These are phyloP conservation scores for Chironomus riparius DNA, from an alignment of 2,888 invertebrate species.

Conservation along the genomic window DNA sequence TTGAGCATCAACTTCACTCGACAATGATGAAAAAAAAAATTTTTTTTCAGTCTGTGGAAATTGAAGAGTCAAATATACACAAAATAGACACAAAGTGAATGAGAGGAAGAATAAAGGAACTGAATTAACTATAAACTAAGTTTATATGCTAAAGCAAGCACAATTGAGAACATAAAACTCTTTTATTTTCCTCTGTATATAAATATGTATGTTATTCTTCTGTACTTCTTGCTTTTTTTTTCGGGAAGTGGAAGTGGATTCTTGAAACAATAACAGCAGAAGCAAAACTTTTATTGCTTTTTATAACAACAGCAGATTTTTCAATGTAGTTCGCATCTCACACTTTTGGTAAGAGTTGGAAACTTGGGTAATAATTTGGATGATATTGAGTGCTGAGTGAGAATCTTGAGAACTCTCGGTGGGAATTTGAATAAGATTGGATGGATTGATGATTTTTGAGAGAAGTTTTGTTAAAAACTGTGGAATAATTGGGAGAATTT, in stretches of 20 bases:
- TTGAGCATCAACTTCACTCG: too few species aligned
- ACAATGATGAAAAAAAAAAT: too few species aligned
- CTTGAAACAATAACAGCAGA: not conserved
- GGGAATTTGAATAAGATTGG: too few species aligned
- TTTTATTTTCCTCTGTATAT: not conserved
- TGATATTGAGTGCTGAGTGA: too few species aligned
- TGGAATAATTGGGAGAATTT: too few species aligned
- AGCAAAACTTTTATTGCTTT: constrained; percentile 10
- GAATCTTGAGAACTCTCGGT: too few species aligned
- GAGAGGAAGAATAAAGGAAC: not conserved
- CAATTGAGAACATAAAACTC: not conserved
- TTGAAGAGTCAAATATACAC: not conserved
- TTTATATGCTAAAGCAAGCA: not conserved
- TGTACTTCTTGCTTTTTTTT: not conserved
- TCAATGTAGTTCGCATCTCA: too few species aligned
- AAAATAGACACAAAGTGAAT: not conserved
- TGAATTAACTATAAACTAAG: constrained; percentile 13
- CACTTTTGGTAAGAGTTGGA: too few species aligned
- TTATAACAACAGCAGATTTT: not conserved
- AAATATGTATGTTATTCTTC: not conserved
- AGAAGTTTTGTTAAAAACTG: too few species aligned
- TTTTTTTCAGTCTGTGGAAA: not conserved
- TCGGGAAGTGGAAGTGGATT: not conserved
- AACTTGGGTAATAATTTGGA: too few species aligned
- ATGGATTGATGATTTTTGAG: too few species aligned